These are phyloP conservation scores for Epirrhoe tristata DNA, from an alignment of 2,888 invertebrate species.

Conservation along the genomic window DNA sequence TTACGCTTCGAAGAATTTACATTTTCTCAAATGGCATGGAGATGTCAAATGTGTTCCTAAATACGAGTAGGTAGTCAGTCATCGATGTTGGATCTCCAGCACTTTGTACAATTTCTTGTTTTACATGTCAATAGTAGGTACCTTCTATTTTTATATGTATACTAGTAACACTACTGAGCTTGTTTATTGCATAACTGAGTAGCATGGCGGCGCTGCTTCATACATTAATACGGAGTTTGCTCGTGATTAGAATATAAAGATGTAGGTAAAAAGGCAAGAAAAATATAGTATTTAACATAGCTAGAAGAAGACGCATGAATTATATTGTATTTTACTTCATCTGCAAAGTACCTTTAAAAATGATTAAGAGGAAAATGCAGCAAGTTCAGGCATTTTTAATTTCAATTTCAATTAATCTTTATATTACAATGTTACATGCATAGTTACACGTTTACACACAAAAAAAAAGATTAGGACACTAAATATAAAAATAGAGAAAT, in stretches of 20 bases:
- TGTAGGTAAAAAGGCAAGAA: no score
- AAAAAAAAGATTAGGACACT: no score
- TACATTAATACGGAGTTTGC: not conserved
- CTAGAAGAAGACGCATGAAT: no score
- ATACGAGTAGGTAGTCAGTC: conserved; percentile 41
- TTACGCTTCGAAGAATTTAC: conserved; percentile 66
- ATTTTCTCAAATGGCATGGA: conserved; percentile 58
- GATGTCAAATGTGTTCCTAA: conserved; percentile 52
- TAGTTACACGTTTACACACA: no score
- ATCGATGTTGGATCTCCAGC: conserved; percentile 45
- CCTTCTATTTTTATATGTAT: not conserved
- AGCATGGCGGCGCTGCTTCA: not conserved
- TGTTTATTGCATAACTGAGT: not conserved
- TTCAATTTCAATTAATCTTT: no score
- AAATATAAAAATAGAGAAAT: no score
- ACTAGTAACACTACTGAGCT: not conserved
- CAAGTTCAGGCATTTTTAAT: no score
- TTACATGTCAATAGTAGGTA: not conserved
- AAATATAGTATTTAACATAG: no score
- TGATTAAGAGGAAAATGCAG: no score
- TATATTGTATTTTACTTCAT: no score
- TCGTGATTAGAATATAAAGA: not conserved
- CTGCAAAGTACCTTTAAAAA: not conserved
- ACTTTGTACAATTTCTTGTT: conserved; percentile 27
- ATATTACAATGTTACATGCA: no score